These are phyloP conservation scores for Oreochromis spilurus DNA, from an alignment of 2,113 vertebrate species.

Conservation along the genomic window DNA sequence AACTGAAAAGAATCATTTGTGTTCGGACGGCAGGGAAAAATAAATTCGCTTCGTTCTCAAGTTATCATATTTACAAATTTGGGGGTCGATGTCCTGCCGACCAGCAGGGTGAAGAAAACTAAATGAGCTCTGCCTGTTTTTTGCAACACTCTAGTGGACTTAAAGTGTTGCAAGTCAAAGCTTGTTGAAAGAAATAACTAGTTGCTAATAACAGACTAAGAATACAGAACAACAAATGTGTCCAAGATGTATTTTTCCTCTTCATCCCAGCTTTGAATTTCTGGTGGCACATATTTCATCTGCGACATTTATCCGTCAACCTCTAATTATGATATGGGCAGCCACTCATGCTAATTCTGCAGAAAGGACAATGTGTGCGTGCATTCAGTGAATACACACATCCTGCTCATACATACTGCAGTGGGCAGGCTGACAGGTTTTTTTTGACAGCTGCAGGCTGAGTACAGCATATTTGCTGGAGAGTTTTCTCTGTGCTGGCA, in stretches of 20 bases:
- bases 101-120: background rate
- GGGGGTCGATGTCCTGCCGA: background rate
- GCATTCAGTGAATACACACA: background rate
- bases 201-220: background rate
- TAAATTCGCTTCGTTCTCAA: background rate
- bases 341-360: background rate
- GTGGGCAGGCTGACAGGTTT: slow-evolving; percentile 1
- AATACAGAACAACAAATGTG: background rate
- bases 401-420: background rate
- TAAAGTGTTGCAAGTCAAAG: background rate
- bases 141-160: background rate
- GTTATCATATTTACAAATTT: background rate
- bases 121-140: background rate
- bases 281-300: background rate
- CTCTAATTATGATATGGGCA: background rate
- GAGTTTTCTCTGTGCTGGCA: slow-evolving; percentile 10
- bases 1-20: background rate
- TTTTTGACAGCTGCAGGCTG: background rate
- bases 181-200: background rate
- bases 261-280: background rate
- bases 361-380: background rate
- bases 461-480: slow-evolving; percentile 3
- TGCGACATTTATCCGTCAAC: background rate
- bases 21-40: background rate
- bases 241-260: background rate